Evolutionary conservation across 2,888 invertebrate genomes (phyloP), one percentile per base, ranked within the genome.

Genomic region (Entomobrya multifasciata): DNA sequence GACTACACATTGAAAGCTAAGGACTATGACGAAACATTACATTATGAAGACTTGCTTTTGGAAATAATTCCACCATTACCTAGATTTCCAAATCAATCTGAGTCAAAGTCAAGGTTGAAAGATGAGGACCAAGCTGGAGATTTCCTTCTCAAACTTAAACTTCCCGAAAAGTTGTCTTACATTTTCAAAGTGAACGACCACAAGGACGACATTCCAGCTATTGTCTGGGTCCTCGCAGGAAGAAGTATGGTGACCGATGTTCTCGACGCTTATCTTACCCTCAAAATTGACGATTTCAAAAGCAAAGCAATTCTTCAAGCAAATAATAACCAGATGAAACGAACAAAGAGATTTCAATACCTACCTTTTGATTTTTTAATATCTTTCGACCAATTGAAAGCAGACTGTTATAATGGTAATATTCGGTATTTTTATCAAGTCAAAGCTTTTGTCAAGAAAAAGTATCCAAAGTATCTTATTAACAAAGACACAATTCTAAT

Each of bases 261-360:
- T 3, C 30, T 82, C 0, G 82, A 82, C 20, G 82, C 82, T 1
- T 82, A 82, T 17, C 41, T 82, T 6, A 44, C 25, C 0, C 57
- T 20, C 44, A 55, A 22, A 0, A 3, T 81, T 2, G 41, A 55
- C 27, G 4, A 6, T 1, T 27, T 67, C 36, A n/a, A n/a, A n/a
- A n/a, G n/a, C n/a, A n/a, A n/a, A n/a, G n/a, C n/a, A n/a, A n/a
- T n/a, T n/a, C n/a, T n/a, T n/a, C n/a, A n/a, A n/a, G n/a, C n/a
- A n/a, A n/a, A n/a, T n/a, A n/a, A n/a, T n/a, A n/a, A n/a, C n/a
- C n/a, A n/a, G n/a, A n/a, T n/a, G n/a, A n/a, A n/a, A n/a, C n/a
- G n/a, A n/a, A n/a, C n/a, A n/a, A n/a, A n/a, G n/a, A 60, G 27
- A 4, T 60, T 60, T 27, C 25, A 60, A 15, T 27, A 27, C 4